Base-by-base conservation (phyloP, 2,113 vertebrate species). In the Helogale parvula region DNA sequence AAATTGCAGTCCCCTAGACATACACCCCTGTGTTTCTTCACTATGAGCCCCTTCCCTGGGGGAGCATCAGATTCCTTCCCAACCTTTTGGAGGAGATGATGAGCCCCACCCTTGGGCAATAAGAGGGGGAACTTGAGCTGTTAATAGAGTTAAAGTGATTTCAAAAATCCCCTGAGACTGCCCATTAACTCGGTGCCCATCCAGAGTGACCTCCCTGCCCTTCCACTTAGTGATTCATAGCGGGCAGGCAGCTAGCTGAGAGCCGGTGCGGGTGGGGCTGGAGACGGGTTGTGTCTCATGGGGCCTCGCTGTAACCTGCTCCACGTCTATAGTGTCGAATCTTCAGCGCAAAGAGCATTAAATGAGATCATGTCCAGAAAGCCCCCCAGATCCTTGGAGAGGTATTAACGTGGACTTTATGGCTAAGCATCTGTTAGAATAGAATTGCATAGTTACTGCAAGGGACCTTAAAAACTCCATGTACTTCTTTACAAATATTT, bases 81-180 rank as follows among this genome's bases (percentile, higher is more conserved):
- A 50, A 86, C 65, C 47, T 94, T 93, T 83, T 19, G 23, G 45
- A 15, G 57, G 89, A 96, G 93, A 95, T 98, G 97, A 97, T 72
- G 97, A 98, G 52, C 83, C 65, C 90, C 60, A 38, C 33, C 82
- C 68, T 90, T 63, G 63, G 92, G 93, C 90, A 83, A 54, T 88
- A 38, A 38, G 84, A 76, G 33, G 92, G 93, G 88, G 77, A 98
- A 98, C 83, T 85, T 92, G 89, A 93, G 98, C 98, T 95, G 92
- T 97, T 99, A 98, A 99, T 98, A 98, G 97, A 77, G 29, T 87
- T 97, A 94, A 98, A 99, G 97, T 98, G 98, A 96, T 98, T 95
- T 77, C 11, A 80, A 54, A 92, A 88, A 84, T 80, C 97, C 96
- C 96, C 41, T 35, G 97, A 88, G 97, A 80, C 79, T 0, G 69